A percentile compares a stretch with the other conserved stretches of the same genome.
Conservation (phyloP, 64 coral and sea anemone genomes). For the Montipora cactus region DNA sequence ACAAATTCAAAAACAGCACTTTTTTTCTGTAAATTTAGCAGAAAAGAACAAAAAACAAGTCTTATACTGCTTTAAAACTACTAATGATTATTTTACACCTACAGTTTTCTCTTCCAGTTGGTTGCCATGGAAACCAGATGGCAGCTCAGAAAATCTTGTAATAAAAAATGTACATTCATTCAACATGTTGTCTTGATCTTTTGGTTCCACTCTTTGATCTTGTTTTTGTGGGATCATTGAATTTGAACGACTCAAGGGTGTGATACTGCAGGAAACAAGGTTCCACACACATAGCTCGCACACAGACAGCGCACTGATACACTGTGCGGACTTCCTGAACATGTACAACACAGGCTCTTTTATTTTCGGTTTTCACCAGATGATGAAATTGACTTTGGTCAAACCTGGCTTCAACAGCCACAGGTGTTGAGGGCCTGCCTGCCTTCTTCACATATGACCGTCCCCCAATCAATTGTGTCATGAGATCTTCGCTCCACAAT, state of each 20-base stretch:
- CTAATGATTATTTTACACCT: not conserved
- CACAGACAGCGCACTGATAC: not conserved
- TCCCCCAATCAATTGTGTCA: conserved; percentile 11
- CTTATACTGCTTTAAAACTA: not conserved
- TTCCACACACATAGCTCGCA: not conserved
- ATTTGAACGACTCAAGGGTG: conserved; percentile 1
- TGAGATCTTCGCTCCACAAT: conserved; percentile 4
- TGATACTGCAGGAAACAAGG: conserved; percentile 7
- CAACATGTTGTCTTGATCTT: conserved; percentile 2
- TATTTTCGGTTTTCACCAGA: conserved; percentile 38
- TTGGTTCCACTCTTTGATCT: conserved; percentile 19
- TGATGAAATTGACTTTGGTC: conserved; percentile 32
- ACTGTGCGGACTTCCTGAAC: conserved; percentile 40
- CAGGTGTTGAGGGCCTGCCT: conserved; percentile 30
- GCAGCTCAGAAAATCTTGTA: not conserved
- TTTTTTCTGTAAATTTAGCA: conserved; percentile 6
- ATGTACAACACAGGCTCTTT: conserved; percentile 50
- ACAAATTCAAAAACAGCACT: not conserved
- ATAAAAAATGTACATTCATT: not conserved
- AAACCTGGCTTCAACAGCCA: conserved; percentile 6
- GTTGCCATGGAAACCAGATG: conserved; percentile 1
- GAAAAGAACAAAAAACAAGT: not conserved
- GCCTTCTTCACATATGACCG: conserved; percentile 1
- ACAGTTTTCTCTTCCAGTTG: not conserved
- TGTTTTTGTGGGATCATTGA: conserved; percentile 19